These are phyloP conservation scores for Orthosia cruda DNA, from an alignment of 2,888 invertebrate species.

Conservation along the genomic window DNA sequence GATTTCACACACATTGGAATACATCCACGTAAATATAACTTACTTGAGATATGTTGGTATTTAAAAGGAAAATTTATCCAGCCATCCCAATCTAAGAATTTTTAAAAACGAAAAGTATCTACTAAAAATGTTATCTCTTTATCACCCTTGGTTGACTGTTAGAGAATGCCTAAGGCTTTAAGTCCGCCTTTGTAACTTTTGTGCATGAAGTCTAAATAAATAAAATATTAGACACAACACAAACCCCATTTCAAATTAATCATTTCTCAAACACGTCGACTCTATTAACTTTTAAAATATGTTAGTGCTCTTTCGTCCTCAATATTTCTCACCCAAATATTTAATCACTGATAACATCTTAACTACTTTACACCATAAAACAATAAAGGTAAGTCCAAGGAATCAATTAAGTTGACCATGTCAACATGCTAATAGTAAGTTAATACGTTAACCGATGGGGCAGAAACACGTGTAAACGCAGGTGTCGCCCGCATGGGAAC, in stretches of 20 bases:
- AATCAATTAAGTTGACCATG: constrained; percentile 44
- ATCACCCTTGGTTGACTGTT: too few species aligned
- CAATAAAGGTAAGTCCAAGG: constrained; percentile 22
- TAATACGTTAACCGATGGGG: constrained; percentile 45
- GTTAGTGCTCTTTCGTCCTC: not conserved
- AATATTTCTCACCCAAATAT: not conserved
- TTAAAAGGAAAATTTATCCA: not conserved
- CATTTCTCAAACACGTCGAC: not conserved
- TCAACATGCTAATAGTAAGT: constrained; percentile 42
- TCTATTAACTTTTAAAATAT: not conserved
- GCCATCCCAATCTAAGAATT: not conserved
- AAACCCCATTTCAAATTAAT: not conserved
- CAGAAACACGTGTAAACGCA: constrained; percentile 71
- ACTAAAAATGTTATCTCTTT: not conserved
- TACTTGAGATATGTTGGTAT: not conserved
- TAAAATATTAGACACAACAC: not conserved
- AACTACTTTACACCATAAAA: constrained; percentile 1
- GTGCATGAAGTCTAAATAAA: too few species aligned
- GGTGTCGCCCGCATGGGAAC: constrained; percentile 82
- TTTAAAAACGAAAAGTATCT: not conserved
- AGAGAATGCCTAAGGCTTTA: too few species aligned
- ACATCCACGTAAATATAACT: not conserved
- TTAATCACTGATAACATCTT: constrained; percentile 16
- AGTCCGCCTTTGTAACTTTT: too few species aligned
- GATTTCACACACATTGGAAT: not conserved